Evolutionary conservation across 2,113 vertebrate genomes (phyloP).

Genomic region (Poeciliopsis turrubarensis): DNA sequence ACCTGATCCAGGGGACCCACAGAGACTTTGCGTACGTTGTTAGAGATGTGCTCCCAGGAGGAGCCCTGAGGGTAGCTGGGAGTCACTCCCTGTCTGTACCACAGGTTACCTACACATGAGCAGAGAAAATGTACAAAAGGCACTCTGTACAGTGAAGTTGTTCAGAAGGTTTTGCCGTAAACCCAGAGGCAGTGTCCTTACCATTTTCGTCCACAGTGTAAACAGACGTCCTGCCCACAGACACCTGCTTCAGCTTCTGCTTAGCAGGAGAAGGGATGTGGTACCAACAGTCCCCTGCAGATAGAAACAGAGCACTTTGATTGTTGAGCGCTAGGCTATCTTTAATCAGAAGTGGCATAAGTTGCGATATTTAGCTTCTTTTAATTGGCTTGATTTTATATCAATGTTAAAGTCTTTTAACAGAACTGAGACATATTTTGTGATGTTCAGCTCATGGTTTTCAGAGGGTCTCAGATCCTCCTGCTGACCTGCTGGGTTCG

Average conservation of each 20-base stretch:
- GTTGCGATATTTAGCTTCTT: no score
- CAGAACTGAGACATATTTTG: not conserved
- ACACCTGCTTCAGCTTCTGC: conserved; percentile 93
- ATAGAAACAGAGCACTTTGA: conserved; percentile 32
- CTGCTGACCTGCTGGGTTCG: conserved; percentile 87
- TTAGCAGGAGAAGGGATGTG: conserved; percentile 92
- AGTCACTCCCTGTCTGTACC: conserved; percentile 90
- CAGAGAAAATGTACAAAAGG: not conserved
- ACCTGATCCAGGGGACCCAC: conserved; percentile 97
- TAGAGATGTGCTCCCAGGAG: conserved; percentile 93
- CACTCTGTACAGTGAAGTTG: not conserved
- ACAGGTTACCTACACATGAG: conserved; percentile 84
- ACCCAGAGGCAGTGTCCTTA: conserved; percentile 55
- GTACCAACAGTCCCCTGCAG: conserved; percentile 93
- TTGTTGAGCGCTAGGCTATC: not conserved
- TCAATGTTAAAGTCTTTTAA: not conserved
- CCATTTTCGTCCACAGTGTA: conserved; percentile 91
- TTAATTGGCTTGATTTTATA: no score
- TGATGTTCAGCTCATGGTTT: not conserved
- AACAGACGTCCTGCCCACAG: conserved; percentile 90
- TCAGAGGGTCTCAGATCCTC: not conserved
- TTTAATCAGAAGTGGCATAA: no score
- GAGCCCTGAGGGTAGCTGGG: conserved; percentile 95
- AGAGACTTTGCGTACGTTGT: conserved; percentile 93
- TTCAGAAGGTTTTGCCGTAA: no score